These are phyloP conservation scores for Panopea generosa DNA, from an alignment of 2,888 invertebrate species.

Conservation along the genomic window DNA sequence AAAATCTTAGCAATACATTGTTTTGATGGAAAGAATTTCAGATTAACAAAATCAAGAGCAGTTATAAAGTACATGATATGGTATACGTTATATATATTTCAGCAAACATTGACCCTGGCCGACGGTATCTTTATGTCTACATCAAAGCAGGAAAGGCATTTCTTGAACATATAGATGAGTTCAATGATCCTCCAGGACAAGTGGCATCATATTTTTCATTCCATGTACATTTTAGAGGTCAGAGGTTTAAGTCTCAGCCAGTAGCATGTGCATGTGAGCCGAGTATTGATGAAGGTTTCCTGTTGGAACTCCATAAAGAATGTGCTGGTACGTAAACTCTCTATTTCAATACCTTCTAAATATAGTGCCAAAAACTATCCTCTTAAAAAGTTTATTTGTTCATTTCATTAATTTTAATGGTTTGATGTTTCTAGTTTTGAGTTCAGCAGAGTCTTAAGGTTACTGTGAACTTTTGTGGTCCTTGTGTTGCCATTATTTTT, in stretches of 20 bases:
- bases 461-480: no score
- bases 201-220: slow-evolving; percentile 80
- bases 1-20: no score
- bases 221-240: slow-evolving; percentile 83
- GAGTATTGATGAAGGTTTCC: slow-evolving; percentile 83
- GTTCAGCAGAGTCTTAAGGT: no score
- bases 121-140: slow-evolving; percentile 82
- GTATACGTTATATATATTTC: slow-evolving; percentile 39
- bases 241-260: slow-evolving; percentile 83
- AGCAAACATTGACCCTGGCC: slow-evolving; percentile 83
- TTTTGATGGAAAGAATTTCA: no score
- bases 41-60: no score
- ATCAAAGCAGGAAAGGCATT: slow-evolving; percentile 83
- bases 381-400: no score
- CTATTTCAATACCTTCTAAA: not conserved
- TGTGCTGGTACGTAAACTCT: slow-evolving; percentile 71
- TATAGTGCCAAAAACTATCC: not conserved
- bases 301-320: slow-evolving; percentile 83
- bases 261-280: slow-evolving; percentile 84
- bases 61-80: no score
- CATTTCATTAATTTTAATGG: no score
- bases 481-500: no score
- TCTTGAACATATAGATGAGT: slow-evolving; percentile 82
- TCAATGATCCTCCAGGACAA: slow-evolving; percentile 76
- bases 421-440: no score